Evolutionary conservation across 2,113 vertebrate genomes (phyloP).

Genomic region (Pteruthius melanotis): DNA sequence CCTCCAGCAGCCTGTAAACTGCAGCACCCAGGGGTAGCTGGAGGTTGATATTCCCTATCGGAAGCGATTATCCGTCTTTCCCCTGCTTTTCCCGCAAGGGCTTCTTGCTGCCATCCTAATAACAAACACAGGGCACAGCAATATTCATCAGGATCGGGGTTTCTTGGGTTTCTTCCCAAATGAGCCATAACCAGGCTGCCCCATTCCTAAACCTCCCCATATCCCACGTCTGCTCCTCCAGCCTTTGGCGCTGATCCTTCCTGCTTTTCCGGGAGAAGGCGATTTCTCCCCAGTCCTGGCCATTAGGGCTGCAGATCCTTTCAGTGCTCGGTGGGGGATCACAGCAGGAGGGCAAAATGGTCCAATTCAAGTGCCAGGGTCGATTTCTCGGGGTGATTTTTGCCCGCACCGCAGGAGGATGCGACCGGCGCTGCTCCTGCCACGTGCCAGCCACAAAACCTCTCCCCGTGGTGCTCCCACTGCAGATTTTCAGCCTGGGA

Average conservation of each 20-base stretch:
- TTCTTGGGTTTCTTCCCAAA: background rate
- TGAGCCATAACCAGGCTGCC: background rate
- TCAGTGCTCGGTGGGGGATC: background rate
- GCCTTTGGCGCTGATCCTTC: accelerated
- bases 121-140: background rate
- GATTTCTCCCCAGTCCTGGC: background rate
- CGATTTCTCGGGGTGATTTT: background rate
- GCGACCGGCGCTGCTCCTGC: background rate
- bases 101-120: background rate
- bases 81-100: background rate
- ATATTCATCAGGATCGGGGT: background rate
- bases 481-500: background rate
- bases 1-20: conserved; percentile 40
- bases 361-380: background rate
- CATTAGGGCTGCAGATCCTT: background rate
- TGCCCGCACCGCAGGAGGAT: background rate
- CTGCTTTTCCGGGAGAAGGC: background rate
- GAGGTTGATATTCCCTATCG: background rate
- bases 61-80: background rate
- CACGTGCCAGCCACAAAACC: background rate
- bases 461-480: background rate
- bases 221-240: background rate
- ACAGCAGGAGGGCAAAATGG: background rate
- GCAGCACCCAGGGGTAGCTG: conserved; percentile 19
- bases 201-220: background rate